Evolutionary conservation across 2,888 invertebrate genomes (phyloP), one percentile per base, ranked within the genome.

Genomic region (Drosophila neutralis): DNA sequence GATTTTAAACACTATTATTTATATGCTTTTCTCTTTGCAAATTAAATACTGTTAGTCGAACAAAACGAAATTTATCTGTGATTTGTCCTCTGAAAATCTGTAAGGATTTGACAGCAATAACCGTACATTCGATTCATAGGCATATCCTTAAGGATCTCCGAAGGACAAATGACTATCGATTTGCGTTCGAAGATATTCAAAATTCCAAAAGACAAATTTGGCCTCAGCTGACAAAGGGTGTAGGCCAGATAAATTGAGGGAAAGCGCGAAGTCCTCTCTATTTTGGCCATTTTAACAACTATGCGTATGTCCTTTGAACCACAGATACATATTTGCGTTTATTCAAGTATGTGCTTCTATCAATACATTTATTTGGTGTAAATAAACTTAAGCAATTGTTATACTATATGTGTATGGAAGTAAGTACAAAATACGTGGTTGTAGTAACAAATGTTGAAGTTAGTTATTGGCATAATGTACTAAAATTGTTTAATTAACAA

Each of bases 11-110:
- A 54, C 18, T 18, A 54, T 35, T 53, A 35, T 36, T 21, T 4
- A 27, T 2, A 29, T 8, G n/a, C 10, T n/a, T 4, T 27, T 38
- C 38, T 13, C n/a, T 54, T 56, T 38, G 38, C 27, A 11, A 56
- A 56, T 38, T 38, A 38, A 38, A 38, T 38, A n/a, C 27, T 38
- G 56, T 56, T 38, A 27, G 53, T 53, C 18, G 35, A 27, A 49
- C 15, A 18, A 15, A 18, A 27, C 2, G 45, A 15, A 18, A 45
- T 7, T 15, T 7, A 21, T 5, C n/a, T 42, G 40, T 40, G 40
- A n/a, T 33, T 33, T 33, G 10, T 33, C 0, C 38, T 40, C 10
- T 38, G 8, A 38, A 18, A 18, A 38, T 38, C 18, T 18, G 7
- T 7, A 36, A 36, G 38, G 18, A 18, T 2, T 36, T 36, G 36